Base-by-base conservation (phyloP, 2,797 vertebrate species). In the Sebastes variabilis region DNA sequence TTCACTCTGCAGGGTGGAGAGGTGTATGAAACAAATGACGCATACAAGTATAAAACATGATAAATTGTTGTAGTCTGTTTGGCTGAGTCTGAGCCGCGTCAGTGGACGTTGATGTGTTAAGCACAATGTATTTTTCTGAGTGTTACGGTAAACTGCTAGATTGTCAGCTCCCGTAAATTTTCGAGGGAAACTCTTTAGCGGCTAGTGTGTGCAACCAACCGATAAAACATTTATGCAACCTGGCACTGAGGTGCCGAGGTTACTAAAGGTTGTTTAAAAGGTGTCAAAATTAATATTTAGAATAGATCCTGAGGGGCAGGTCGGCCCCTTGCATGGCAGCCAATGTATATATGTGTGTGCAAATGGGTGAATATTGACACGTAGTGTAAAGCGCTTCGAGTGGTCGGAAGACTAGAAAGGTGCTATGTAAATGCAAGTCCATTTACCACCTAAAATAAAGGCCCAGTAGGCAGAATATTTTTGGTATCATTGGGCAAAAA, bases 41-140 rank as follows among this genome's bases (percentile, higher is more conserved):
- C 22, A 25, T 16, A 3, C 0, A 12, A 38, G 12, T 20, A 10
- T 1, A 22, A 16, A 2, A 42, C 11, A 58, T 25, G 8, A 42
- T 16, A 0, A 24, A 16, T 8, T 24, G 16, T 4, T 18, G 36
- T 30, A 14, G 7, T n/a, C 1, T 10, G 24, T 34, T 59, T 34
- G n/a, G 5, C 6, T 2, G 27, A 58, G 6, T 3, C 34, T 32
- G 14, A n/a, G 3, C 9, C 12, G 0, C 3, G 1, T 16, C 8
- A 34, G 9, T 5, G 8, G 2, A 25, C 6, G 12, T 14, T 18
- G 4, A 36, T 16, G 0, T 49, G 13, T 54, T 27, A 3, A 16
- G 25, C 11, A 18, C 20, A 14, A 29, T 29, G 3, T 29, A 5
- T 76, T 68, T 3, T 8, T 36, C 2, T n/a, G 14, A 20, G 9